These are phyloP conservation scores for Montipora sp. DNA, from an alignment of 64 coral and sea anemone genomes.

Conservation along the genomic window DNA sequence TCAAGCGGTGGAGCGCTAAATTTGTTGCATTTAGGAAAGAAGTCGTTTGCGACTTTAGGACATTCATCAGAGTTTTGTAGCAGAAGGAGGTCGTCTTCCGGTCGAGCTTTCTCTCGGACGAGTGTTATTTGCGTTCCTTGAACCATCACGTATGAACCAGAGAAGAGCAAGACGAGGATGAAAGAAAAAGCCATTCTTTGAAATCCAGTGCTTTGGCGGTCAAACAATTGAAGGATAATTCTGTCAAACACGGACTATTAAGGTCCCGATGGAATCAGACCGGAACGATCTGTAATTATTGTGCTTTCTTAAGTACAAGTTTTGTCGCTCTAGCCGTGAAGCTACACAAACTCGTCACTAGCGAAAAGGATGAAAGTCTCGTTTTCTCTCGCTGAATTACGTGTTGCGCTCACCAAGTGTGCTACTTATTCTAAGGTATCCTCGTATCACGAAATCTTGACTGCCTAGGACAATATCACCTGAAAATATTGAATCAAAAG, in stretches of 20 bases:
- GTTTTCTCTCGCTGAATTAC: constrained; percentile 10
- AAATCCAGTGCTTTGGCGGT: too few species aligned
- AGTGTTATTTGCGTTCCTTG: background rate
- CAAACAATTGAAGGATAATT: background rate
- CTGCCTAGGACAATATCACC: background rate
- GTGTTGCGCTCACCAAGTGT: background rate
- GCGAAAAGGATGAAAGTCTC: too few species aligned
- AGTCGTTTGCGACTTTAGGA: rapidly evolving
- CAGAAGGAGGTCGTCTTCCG: background rate
- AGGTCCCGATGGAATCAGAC: background rate
- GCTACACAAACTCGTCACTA: background rate
- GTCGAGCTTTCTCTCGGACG: background rate
- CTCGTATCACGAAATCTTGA: background rate
- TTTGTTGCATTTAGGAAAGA: background rate
- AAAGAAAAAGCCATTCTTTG: background rate
- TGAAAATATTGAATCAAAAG: background rate
- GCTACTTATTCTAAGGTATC: background rate
- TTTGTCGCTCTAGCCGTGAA: background rate
- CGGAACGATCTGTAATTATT: background rate
- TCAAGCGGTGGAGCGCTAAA: background rate
- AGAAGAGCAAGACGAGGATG: background rate
- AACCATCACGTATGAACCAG: background rate
- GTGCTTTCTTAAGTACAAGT: background rate
- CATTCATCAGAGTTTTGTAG: background rate
- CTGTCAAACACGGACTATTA: background rate